These are phyloP conservation scores for Chrysochloris asiatica DNA, from an alignment of 2,113 vertebrate species.

Conservation along the genomic window DNA sequence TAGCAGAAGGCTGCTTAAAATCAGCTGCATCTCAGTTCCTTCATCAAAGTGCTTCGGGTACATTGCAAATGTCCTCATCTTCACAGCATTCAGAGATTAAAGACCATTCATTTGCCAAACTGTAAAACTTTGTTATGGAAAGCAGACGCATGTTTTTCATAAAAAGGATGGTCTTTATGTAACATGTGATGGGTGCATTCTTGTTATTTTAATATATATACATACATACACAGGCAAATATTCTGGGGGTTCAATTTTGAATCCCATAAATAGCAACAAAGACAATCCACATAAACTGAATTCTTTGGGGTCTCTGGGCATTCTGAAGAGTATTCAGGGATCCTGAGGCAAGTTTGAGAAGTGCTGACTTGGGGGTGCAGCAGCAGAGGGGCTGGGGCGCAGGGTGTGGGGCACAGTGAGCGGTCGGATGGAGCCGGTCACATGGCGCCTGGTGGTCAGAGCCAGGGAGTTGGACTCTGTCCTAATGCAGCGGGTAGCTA, in stretches of 20 bases:
- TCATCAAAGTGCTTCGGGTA: neutral
- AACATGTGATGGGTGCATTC: neutral
- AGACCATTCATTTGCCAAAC: neutral
- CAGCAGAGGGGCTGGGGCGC: neutral
- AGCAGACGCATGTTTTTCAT: neutral
- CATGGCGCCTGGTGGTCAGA: neutral
- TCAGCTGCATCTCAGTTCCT: too few relatives aligned
- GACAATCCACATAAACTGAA: neutral
- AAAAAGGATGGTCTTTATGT: neutral
- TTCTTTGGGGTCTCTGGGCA: neutral
- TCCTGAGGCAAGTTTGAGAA: neutral
- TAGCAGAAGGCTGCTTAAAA: neutral
- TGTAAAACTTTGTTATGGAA: neutral
- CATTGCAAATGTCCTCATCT: too few relatives aligned
- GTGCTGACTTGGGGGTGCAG: neutral
- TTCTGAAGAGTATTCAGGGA: neutral
- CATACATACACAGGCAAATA: neutral
- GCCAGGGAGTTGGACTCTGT: neutral
- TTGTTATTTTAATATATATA: neutral
- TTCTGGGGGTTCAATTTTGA: neutral
- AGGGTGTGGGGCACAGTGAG: fast-evolving
- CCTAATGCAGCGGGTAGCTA: neutral
- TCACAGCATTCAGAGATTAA: neutral
- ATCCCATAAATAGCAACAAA: neutral
- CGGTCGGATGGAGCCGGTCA: neutral